A percentile compares a stretch with the other conserved stretches of the same genome.
Evolutionary conservation across 1,140 invertebrate genomes (phyloP).

Genomic region (Anoplophora glabripennis): DNA sequence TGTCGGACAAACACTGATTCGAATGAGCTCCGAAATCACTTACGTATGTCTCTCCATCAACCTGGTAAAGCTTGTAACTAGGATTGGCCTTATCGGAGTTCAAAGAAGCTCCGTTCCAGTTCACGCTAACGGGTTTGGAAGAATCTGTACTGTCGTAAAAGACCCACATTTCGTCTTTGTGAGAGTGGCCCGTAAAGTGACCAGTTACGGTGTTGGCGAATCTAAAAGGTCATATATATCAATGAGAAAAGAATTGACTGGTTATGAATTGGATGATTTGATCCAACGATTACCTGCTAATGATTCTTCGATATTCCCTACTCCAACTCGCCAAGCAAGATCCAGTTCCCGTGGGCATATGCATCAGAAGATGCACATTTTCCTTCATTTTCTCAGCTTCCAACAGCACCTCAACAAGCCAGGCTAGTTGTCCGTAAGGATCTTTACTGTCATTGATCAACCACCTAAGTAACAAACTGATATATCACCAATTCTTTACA

Average conservation of each 20-base stretch:
- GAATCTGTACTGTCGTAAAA: conserved; percentile 54
- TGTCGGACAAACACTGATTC: too few relatives aligned
- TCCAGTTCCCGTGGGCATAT: conserved; percentile 69
- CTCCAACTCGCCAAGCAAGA: conserved; percentile 65
- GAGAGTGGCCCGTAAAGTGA: conserved; percentile 81
- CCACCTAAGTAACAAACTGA: conserved; percentile 51
- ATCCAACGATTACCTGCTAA: conserved; percentile 62
- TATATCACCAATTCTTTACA: not conserved
- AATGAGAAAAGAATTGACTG: not conserved
- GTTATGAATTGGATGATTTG: not conserved
- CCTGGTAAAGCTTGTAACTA: conserved; percentile 73
- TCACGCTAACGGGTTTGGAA: conserved; percentile 56
- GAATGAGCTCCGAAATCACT: conserved; percentile 40
- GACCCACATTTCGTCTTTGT: conserved; percentile 71
- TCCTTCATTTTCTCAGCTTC: conserved; percentile 68
- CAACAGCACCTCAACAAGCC: conserved; percentile 70
- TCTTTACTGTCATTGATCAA: conserved; percentile 59
- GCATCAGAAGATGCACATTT: conserved; percentile 79
- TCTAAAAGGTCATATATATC: conserved; percentile 46
- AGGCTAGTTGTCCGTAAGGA: conserved; percentile 70
- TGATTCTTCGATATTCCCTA: conserved; percentile 60
- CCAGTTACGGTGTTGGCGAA: conserved; percentile 61
- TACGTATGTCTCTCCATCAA: conserved; percentile 62
- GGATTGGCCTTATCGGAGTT: conserved; percentile 72
- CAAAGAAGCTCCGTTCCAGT: conserved; percentile 76